Evolutionary conservation across 2,113 vertebrate genomes (phyloP).

Genomic region (Gallinago undulata): DNA sequence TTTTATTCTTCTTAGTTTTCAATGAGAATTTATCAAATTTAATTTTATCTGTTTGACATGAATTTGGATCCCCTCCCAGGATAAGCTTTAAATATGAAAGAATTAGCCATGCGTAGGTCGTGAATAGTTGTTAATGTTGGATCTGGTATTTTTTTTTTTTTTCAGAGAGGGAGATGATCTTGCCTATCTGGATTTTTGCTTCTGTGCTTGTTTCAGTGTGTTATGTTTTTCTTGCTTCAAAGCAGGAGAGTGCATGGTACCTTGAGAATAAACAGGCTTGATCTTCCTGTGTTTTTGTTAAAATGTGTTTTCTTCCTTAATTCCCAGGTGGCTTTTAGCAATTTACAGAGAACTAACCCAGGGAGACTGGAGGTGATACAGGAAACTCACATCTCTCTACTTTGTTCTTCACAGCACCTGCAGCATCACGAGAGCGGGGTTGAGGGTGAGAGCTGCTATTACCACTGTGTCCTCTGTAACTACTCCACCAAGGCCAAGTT

Average conservation of each 20-base stretch:
- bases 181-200: not conserved
- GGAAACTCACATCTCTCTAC: not conserved
- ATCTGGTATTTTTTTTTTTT: not conserved
- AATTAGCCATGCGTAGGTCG: not conserved
- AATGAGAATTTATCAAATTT: not conserved
- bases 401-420: conserved; percentile 84
- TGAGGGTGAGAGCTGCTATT: conserved; percentile 95
- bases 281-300: not conserved
- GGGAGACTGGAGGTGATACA: not conserved
- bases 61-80: not conserved
- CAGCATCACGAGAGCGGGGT: conserved; percentile 94
- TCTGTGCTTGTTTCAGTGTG: not conserved
- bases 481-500: conserved; percentile 99
- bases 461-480: conserved; percentile 94
- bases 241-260: not conserved
- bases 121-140: not conserved
- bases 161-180: not conserved
- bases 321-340: not conserved
- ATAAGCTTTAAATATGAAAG: not conserved
- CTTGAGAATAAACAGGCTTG: not conserved
- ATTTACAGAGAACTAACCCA: not conserved
- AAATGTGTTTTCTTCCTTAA: not conserved
- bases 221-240: not conserved
- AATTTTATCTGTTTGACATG: not conserved
- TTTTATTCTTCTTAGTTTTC: conserved; percentile 14